Conservation (phyloP, 2,888 invertebrate genomes). For the Andrena trimmerana region DNA sequence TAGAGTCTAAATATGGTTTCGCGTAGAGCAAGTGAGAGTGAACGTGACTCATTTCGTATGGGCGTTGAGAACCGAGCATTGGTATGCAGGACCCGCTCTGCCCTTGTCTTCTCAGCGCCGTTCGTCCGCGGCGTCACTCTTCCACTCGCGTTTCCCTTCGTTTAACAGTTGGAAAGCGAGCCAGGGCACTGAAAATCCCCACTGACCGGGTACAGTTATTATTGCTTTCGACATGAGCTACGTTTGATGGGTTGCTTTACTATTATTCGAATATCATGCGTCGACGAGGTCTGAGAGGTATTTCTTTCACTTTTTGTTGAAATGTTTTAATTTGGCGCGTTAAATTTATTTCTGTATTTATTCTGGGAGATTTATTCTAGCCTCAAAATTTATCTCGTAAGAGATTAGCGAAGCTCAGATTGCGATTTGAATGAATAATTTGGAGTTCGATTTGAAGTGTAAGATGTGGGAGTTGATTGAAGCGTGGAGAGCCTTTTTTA, state of each 20-base stretch:
- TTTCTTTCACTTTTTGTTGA: too few relatives aligned
- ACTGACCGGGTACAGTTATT: not conserved
- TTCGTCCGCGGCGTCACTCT: constrained; percentile 12
- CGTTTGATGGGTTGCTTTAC: constrained; percentile 10
- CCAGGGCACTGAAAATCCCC: constrained; percentile 22
- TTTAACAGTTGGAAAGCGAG: constrained; percentile 36
- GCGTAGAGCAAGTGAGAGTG: constrained; percentile 60
- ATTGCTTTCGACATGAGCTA: constrained; percentile 20
- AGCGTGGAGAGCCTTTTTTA: too few relatives aligned
- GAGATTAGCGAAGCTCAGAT: too few relatives aligned
- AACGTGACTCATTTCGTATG: constrained; percentile 69
- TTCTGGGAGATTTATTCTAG: too few relatives aligned
- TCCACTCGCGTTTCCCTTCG: constrained; percentile 53
- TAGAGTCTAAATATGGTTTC: constrained; percentile 59
- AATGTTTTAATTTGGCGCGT: too few relatives aligned
- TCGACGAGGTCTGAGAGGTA: too few relatives aligned
- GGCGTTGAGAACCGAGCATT: constrained; percentile 49
- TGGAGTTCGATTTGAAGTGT: too few relatives aligned
- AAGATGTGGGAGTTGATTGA: too few relatives aligned
- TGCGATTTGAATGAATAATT: too few relatives aligned
- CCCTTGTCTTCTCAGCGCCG: constrained; percentile 66
- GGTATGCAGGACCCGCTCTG: constrained; percentile 59
- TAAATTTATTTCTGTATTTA: too few relatives aligned
- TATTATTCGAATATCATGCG: not conserved
- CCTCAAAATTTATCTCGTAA: too few relatives aligned